These are phyloP conservation scores for Pithys albifrons DNA, from an alignment of 2,113 vertebrate genomes.

Conservation along the genomic window DNA sequence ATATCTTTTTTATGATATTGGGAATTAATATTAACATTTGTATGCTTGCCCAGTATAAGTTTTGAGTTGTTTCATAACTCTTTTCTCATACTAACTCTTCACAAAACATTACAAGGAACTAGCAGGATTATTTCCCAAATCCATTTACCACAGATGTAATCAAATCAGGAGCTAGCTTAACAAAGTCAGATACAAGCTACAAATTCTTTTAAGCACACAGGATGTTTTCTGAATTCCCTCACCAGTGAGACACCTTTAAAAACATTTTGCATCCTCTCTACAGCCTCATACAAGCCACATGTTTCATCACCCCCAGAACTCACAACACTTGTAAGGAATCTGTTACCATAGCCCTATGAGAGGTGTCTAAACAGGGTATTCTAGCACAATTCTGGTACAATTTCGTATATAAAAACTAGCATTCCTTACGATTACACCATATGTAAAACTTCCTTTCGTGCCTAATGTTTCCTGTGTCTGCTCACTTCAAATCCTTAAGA, in stretches of 20 bases:
- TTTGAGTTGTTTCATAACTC: not conserved
- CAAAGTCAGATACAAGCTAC: not conserved
- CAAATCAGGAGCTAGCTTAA: not conserved
- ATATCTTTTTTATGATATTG: not conserved
- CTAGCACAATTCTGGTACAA: not conserved
- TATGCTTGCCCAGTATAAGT: not conserved
- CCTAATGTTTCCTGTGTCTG: not conserved
- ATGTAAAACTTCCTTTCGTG: fast-evolving
- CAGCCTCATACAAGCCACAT: not conserved
- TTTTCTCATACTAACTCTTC: not conserved
- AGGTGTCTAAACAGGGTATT: not conserved
- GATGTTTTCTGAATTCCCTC: not conserved
- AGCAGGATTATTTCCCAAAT: not conserved
- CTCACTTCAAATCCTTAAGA: not conserved
- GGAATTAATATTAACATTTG: not conserved
- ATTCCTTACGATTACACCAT: not conserved
- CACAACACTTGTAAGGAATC: not conserved
- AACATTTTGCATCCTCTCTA: not conserved
- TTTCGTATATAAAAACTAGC: not conserved
- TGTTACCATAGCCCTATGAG: not conserved
- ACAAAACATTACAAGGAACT: not conserved
- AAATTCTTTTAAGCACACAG: not conserved
- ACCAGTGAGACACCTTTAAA: not conserved
- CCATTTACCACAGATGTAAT: not conserved
- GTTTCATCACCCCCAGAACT: not conserved